These are phyloP conservation scores for Chironomus striatipennis DNA, from an alignment of 1,140 invertebrate species.

Conservation along the genomic window DNA sequence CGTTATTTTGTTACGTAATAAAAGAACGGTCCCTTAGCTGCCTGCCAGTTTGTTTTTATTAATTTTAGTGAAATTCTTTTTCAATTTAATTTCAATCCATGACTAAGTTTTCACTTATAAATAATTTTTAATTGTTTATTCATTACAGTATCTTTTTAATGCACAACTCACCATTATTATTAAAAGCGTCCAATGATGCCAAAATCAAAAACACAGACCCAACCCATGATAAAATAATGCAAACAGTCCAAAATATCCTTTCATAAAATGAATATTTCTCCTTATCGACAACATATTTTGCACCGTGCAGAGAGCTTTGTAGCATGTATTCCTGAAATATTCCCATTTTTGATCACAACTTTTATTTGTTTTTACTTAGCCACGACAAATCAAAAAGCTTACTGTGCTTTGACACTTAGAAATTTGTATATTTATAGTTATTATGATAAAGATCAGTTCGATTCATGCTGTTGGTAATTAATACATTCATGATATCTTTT, in stretches of 20 bases:
- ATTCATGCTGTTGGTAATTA: too few relatives aligned
- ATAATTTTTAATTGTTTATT: too few relatives aligned
- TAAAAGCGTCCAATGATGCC: slow-evolving; percentile 48
- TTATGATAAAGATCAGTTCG: too few relatives aligned
- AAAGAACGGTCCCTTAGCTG: background rate
- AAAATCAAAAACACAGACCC: slow-evolving; percentile 49
- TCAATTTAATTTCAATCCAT: too few relatives aligned
- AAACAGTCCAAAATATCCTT: slow-evolving; percentile 54
- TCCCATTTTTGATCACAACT: background rate
- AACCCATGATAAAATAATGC: slow-evolving; percentile 52
- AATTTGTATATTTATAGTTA: too few relatives aligned
- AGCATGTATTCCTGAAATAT: slow-evolving; percentile 35
- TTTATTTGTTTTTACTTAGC: too few relatives aligned
- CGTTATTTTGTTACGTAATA: background rate
- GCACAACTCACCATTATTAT: slow-evolving; percentile 38
- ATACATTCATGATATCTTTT: too few relatives aligned
- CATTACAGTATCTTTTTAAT: background rate
- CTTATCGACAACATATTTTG: slow-evolving; percentile 44
- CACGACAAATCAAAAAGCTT: too few relatives aligned
- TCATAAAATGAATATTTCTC: slow-evolving; percentile 45
- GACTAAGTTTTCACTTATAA: too few relatives aligned
- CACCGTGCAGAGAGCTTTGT: slow-evolving; percentile 47
- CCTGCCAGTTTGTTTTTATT: too few relatives aligned
- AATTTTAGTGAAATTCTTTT: too few relatives aligned
- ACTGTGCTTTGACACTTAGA: too few relatives aligned